Evolutionary conservation across 2,888 invertebrate genomes (phyloP), one percentile per base, ranked within the genome.

Genomic region (Nesidiocoris tenuis): DNA sequence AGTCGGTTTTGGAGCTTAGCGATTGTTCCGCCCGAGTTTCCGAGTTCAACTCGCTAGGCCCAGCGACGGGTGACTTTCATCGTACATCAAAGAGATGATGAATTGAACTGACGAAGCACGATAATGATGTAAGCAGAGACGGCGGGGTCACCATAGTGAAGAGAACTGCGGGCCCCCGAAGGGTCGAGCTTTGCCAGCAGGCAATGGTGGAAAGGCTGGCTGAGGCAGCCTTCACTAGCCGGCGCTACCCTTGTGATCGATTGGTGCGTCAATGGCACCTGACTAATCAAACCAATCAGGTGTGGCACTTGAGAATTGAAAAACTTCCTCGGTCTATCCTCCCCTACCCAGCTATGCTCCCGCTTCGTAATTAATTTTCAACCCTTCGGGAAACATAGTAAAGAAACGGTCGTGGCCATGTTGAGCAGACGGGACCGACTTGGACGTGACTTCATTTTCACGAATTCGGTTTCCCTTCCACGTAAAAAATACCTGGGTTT

Each of bases 201-300:
- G n/a, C n/a, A 39, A 7, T 12, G 39, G 39, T 39, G 39, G 12
- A 39, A 39, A 7, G 12, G 39, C 39, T 7, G 39, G 39, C 39
- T 12, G 5, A 7, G 39, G 39, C 39, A 39, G 39, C 39, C 39
- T 12, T 12, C 39, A 39, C 39, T 3, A 39, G 5, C 39, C 12
- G 39, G 39, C 12, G 39, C 39, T 39, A 3, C 39, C 3, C 12
- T 39, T 39, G 57, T 70, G 70, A 70, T 70, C 59, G 70, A 70
- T 70, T 59, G 70, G 25, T 18, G 3, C 25, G 70, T 70, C 70
- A 59, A 59, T 70, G 70, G 70, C 70, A 70, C 70, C 70, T 70
- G 70, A 70, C 70, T 70, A 57, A 70, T 70, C 70, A 70, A 59
- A 70, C 70, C 70, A 70, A 70, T 70, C 70, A 59, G 70, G 70